Conservation (phyloP, 1,140 invertebrate species). For the Magallana ariakensis region DNA sequence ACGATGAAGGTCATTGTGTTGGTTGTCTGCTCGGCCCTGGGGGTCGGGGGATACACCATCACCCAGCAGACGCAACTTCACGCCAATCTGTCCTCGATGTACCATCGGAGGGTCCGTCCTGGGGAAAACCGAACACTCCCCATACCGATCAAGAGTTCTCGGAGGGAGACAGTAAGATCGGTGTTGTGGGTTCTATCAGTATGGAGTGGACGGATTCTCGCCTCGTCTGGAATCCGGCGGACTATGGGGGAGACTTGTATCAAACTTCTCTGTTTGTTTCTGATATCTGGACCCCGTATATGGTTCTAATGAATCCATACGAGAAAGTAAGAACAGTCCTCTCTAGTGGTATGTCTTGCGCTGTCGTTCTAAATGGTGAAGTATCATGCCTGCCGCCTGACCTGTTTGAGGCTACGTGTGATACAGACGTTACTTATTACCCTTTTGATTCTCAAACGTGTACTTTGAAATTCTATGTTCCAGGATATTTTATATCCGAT, state of each 20-base stretch:
- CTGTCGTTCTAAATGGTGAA: not conserved
- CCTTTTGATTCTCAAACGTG: constrained; percentile 87
- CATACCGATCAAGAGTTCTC: constrained; percentile 17
- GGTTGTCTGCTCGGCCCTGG: not conserved
- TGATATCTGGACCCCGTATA: constrained; percentile 20
- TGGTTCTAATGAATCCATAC: constrained; percentile 12
- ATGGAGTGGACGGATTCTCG: constrained; percentile 24
- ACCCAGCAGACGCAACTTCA: constrained; percentile 23
- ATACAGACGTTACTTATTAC: constrained; percentile 90
- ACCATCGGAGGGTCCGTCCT: not conserved
- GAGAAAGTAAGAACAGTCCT: not conserved
- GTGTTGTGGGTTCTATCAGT: not conserved
- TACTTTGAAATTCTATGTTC: constrained; percentile 75
- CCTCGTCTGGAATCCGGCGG: constrained; percentile 10
- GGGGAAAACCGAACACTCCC: not conserved
- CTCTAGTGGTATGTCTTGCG: not conserved
- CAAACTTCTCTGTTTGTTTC: not conserved
- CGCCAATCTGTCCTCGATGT: not conserved
- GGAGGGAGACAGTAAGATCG: not conserved
- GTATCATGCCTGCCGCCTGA: constrained; percentile 38
- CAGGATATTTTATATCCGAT: constrained; percentile 55
- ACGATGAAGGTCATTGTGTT: not conserved
- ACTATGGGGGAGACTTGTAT: not conserved
- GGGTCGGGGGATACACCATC: not conserved
- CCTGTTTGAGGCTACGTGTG: constrained; percentile 84